Evolutionary conservation across 1,140 invertebrate species (phyloP).

Genomic region (Charaxes varanes): DNA sequence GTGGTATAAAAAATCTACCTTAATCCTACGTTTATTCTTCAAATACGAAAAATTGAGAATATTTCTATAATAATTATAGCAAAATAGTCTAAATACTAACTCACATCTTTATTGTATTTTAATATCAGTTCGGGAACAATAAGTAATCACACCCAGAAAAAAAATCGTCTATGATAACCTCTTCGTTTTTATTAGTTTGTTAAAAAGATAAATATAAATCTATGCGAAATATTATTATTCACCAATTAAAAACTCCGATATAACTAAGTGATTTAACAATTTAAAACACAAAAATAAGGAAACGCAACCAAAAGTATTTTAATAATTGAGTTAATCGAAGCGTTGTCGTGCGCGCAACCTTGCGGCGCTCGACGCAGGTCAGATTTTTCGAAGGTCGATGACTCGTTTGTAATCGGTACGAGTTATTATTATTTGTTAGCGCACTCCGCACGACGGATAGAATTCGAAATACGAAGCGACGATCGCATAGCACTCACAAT

Average conservation of each 20-base stretch:
- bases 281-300: not conserved
- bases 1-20: too few relatives aligned
- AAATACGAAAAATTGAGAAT: too few relatives aligned
- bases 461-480: conserved; percentile 5
- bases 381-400: conserved; percentile 72
- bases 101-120: too few relatives aligned
- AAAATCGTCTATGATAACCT: too few relatives aligned
- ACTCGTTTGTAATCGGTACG: conserved; percentile 59
- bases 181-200: too few relatives aligned
- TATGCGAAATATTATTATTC: not conserved
- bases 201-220: not conserved
- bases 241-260: not conserved
- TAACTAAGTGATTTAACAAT: not conserved
- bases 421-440: conserved; percentile 62
- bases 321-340: conserved; percentile 22
- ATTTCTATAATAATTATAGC: too few relatives aligned
- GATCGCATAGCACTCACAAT: too few relatives aligned
- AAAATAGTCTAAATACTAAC: too few relatives aligned
- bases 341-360: conserved; percentile 48
- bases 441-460: conserved; percentile 26
- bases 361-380: conserved; percentile 58
- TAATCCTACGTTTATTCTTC: too few relatives aligned
- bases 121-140: too few relatives aligned
- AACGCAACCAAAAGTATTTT: conserved; percentile 15
- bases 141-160: too few relatives aligned